Conservation (phyloP, 2,113 vertebrate genomes). For the Talpa occidentalis region DNA sequence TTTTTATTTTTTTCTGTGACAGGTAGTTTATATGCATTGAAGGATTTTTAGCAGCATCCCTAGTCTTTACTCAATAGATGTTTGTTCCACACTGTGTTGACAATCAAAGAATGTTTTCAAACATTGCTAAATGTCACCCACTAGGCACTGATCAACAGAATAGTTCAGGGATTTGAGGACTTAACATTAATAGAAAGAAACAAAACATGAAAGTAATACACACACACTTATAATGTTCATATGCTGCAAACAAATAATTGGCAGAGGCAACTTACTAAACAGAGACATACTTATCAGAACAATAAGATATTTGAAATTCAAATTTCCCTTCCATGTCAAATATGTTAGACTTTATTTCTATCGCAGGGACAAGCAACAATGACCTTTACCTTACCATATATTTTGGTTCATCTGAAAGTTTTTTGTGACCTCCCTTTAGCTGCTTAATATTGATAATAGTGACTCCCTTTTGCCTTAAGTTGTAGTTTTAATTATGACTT, state of each 20-base stretch:
- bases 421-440: neutral
- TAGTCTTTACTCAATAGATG: neutral
- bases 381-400: neutral
- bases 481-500: slow-evolving; percentile 50
- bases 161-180: neutral
- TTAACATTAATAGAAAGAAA: neutral
- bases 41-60: neutral
- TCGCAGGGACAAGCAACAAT: neutral
- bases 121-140: neutral
- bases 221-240: neutral
- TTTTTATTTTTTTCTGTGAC: neutral
- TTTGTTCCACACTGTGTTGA: neutral
- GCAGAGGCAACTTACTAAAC: neutral
- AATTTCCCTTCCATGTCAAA: neutral
- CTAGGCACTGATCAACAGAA: neutral
- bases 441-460: slow-evolving; percentile 1
- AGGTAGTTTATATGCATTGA: neutral
- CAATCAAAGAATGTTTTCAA: neutral
- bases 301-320: neutral
- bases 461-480: neutral
- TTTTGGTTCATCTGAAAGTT: neutral
- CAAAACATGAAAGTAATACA: neutral
- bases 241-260: neutral
- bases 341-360: neutral
- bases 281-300: neutral